These are phyloP conservation scores for Microctenopoma stevenorrisi DNA, from an alignment of 2,797 vertebrate species.

Conservation along the genomic window DNA sequence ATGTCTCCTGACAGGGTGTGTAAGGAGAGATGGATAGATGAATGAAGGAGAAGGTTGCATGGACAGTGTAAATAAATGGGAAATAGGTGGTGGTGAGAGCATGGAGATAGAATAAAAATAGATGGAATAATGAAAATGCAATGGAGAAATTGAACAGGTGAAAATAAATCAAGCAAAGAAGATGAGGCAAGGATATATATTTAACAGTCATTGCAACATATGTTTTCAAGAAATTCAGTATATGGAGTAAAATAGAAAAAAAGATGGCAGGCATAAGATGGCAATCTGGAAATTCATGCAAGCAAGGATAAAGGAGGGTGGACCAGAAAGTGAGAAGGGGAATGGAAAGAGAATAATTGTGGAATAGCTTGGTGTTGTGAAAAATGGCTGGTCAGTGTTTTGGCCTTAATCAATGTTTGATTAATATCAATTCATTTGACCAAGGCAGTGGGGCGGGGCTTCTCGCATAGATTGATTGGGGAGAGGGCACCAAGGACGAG, in stretches of 20 bases:
- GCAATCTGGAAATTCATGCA: neutral
- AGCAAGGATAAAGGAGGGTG: neutral
- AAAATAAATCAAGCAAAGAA: neutral
- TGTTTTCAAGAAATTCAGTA: conserved; percentile 1
- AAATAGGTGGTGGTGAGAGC: neutral
- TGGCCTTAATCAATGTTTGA: conserved; percentile 84
- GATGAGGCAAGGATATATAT: neutral
- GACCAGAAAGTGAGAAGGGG: conserved; percentile 20
- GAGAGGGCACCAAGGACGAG: conserved; percentile 71
- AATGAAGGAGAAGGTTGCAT: conserved; percentile 28
- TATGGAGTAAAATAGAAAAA: neutral
- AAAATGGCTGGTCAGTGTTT: conserved; percentile 76
- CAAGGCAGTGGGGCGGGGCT: conserved; percentile 70
- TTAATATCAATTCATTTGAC: conserved; percentile 84
- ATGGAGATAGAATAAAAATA: conserved; percentile 9
- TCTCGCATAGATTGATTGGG: conserved; percentile 80
- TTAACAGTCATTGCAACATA: neutral
- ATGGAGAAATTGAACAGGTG: neutral
- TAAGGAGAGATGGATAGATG: conserved; percentile 36
- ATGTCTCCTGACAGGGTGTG: conserved; percentile 15
- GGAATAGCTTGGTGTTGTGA: conserved; percentile 65
- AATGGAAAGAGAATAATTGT: conserved; percentile 12
- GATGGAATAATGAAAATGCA: conserved; percentile 11
- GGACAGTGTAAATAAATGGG: conserved; percentile 36
- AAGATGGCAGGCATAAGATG: conserved; percentile 3